These are phyloP conservation scores for Hoplostethus atlanticus DNA, from an alignment of 2,797 vertebrate genomes.

Conservation along the genomic window DNA sequence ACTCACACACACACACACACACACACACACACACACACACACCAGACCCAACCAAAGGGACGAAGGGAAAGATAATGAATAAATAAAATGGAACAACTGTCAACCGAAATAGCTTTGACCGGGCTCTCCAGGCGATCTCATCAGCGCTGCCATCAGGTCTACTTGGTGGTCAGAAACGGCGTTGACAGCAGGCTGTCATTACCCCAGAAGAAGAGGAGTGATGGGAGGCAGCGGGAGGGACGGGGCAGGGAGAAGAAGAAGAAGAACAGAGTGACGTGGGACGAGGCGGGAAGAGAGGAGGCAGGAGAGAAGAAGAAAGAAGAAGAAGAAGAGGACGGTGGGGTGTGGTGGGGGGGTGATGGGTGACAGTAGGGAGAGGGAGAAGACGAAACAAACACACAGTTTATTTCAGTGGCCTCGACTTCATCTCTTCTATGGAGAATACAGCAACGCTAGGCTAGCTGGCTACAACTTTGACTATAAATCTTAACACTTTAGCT, in stretches of 20 bases:
- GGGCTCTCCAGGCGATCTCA: constrained; percentile 51
- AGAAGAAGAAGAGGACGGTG: background rate
- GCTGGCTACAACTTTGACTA: too few relatives aligned
- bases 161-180: constrained; percentile 51
- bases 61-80: constrained; percentile 52
- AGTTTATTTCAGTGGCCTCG: too few relatives aligned
- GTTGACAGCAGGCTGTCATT: constrained; percentile 71
- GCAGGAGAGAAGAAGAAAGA: background rate
- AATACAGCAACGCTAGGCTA: too few relatives aligned
- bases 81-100: constrained; percentile 53
- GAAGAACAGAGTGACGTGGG: constrained; percentile 20
- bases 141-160: constrained; percentile 55
- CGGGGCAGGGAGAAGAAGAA: constrained; percentile 13
- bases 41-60: constrained; percentile 12
- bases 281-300: constrained; percentile 1
- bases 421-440: too few relatives aligned
- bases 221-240: constrained; percentile 27
- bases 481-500: too few relatives aligned
- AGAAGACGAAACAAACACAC: background rate
- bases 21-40: background rate
- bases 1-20: constrained; percentile 7
- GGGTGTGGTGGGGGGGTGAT: background rate
- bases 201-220: constrained; percentile 15
- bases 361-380: background rate
- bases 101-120: constrained; percentile 49